These are phyloP conservation scores for Buphagus erythrorhynchus DNA, from an alignment of 2,797 vertebrate genomes.

Conservation along the genomic window DNA sequence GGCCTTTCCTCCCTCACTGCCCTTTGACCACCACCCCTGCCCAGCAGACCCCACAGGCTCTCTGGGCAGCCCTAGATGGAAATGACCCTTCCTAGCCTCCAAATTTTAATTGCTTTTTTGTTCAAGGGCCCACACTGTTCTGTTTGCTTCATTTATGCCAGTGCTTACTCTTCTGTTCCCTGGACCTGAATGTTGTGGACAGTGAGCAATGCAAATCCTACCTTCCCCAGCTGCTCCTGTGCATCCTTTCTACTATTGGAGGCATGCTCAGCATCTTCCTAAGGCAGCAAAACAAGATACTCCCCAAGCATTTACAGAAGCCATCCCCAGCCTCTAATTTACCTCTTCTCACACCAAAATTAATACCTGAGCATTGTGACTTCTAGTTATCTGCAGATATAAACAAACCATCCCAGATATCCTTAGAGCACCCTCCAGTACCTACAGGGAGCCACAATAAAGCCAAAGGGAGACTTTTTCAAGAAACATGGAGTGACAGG, in stretches of 20 bases:
- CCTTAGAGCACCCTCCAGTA: background rate
- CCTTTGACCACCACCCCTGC: background rate
- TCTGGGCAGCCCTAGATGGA: background rate
- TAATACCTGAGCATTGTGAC: background rate
- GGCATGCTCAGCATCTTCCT: background rate
- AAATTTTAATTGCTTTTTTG: background rate
- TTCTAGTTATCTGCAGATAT: background rate
- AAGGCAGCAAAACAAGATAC: background rate
- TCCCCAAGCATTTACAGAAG: background rate
- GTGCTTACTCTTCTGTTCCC: background rate
- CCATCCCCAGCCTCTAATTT: background rate
- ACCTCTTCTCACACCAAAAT: background rate
- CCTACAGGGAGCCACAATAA: background rate
- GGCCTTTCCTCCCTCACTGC: background rate
- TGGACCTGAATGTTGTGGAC: background rate
- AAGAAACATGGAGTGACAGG: background rate
- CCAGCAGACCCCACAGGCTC: background rate
- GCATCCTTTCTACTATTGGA: background rate
- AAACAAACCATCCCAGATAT: background rate
- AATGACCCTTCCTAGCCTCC: background rate
- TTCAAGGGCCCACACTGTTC: background rate
- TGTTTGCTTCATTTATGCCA: background rate
- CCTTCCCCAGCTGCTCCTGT: background rate
- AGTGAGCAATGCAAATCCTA: rapidly evolving
- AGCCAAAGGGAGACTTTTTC: background rate